Evolutionary conservation across 2,888 invertebrate genomes (phyloP).

Genomic region (Xestia c-nigrum): DNA sequence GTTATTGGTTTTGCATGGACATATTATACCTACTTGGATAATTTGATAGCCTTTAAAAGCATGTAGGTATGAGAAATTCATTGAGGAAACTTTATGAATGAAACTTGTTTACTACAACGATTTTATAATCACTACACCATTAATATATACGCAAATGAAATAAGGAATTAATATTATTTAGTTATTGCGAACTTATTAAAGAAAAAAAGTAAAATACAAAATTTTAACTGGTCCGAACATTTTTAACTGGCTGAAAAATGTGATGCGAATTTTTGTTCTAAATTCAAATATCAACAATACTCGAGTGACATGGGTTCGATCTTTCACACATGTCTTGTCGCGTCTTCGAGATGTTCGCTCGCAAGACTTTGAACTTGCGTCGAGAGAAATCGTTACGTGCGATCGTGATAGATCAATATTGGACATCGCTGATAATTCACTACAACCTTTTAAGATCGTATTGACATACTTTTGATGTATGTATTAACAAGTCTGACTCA

Average conservation of each 20-base stretch:
- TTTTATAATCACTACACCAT: conserved; percentile 9
- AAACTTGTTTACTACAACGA: conserved; percentile 38
- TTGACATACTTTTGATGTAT: conserved; percentile 53
- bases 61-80: conserved; percentile 23
- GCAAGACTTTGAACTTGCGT: conserved; percentile 62
- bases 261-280: not conserved
- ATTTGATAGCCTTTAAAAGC: conserved; percentile 34
- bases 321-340: conserved; percentile 42
- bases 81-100: conserved; percentile 57
- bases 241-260: not conserved
- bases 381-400: conserved; percentile 57
- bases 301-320: conserved; percentile 1
- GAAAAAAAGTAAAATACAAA: not conserved
- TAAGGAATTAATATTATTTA: not conserved
- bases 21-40: conserved; percentile 11
- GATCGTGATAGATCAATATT: conserved; percentile 55
- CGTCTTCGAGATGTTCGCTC: conserved; percentile 26
- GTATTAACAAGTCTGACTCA: conserved; percentile 18
- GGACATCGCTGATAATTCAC: conserved; percentile 34
- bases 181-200: not conserved
- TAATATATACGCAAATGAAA: not conserved
- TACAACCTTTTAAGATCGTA: conserved; percentile 31
- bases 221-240: not conserved
- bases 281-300: not conserved
- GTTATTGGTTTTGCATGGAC: conserved; percentile 13